Base-by-base conservation (phyloP, 2,113 vertebrate species). In the Triplophysa siluroides region DNA sequence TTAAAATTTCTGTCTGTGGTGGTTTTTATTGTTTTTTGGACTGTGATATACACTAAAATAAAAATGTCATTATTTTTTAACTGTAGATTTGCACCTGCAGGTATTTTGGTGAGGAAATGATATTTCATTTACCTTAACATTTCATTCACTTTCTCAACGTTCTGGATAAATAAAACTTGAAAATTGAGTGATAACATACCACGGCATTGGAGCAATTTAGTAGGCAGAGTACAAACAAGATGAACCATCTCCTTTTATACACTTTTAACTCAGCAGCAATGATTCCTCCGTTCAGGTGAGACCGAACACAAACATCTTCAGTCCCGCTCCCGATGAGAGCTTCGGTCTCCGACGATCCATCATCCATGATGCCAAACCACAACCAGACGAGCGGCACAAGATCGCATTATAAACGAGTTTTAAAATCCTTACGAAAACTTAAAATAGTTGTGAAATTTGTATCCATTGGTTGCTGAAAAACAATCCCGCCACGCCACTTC, bases 151-250 rank as follows among this genome's bases (percentile, higher is more conserved):
- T 54, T 6, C 45, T 54, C 14, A 54, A 54, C 50, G 14, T 19
- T 54, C 19, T 4, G 50, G 3, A 54, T 14, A 1, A 54, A 50
- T 4, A 50, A 1, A 12, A 50, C 47, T 50, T 14, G 13, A 16
- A 1, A 52, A 18, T 5, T 2, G 1, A 50, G 9, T 50, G 16
- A 11, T 26, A 14, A 83, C 80, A 88, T 90, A 97, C 96, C 94
- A 84, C 91, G 0, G 95, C 93, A 72, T 97, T 97, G 81, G 95
- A 97, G 84, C 92, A 93, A 93, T 95, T 97, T 0, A 97, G 79
- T 67, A 97, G 74, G 71, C 95, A 95, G 41, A 96, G 76, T 3
- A 93, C 86, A 2, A 90, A 80, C 84, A 97, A 86, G 12, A 96
- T 86, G 21, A 95, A 82, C 96, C 96, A 96, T 63, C 96, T 91